Evolutionary conservation across 2,888 invertebrate species (phyloP), one percentile per base, ranked within the genome.

Genomic region (Prenolepis imparis): DNA sequence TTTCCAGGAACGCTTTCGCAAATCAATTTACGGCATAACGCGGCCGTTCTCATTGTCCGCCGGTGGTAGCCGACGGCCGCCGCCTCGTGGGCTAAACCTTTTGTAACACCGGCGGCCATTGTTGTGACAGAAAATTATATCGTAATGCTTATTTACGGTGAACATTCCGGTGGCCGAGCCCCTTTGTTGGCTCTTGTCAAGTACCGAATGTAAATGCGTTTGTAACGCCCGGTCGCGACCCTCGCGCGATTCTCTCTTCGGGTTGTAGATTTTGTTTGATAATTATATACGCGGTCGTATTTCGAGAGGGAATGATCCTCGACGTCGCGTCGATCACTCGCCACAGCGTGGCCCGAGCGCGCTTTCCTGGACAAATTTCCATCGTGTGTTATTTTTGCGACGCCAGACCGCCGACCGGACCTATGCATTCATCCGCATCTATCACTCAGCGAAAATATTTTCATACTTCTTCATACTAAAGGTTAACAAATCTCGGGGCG

Each of bases 1-100:
- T 94, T 94, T 94, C 93, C 92, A 92, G 92, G 92, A 91, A 92
- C 93, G 93, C 92, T 93, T 92, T 92, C 91, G 93, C 94, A 94
- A 94, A 94, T 94, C 94, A 94, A 94, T 94, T 94, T 94, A 94
- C 94, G 94, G 93, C 92, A 91, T 91, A 91, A 90, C 92, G 87
- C 89, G 89, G 86, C 86, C 91, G 86, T 91, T 93, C 93, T 93
- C 94, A 94, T 94, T 94, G 94, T 94, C 93, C 93, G 88, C 89
- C 89, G 87, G 80, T 81, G 88, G 77, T 83, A 84, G 83, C 89
- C 92, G 90, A 89, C 90, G 91, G 85, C 89, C 90, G 84, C 88
- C 90, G 75, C 78, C 89, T 90, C 90, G 91, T 91, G 91, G 91
- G 92, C 92, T 94, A 94, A 94, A 92, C 92, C 94, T 92, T 93